phyloP scores from a whole-genome alignment of 2,888 invertebrate genomes.

The Hyppa rectilinea region DNA sequence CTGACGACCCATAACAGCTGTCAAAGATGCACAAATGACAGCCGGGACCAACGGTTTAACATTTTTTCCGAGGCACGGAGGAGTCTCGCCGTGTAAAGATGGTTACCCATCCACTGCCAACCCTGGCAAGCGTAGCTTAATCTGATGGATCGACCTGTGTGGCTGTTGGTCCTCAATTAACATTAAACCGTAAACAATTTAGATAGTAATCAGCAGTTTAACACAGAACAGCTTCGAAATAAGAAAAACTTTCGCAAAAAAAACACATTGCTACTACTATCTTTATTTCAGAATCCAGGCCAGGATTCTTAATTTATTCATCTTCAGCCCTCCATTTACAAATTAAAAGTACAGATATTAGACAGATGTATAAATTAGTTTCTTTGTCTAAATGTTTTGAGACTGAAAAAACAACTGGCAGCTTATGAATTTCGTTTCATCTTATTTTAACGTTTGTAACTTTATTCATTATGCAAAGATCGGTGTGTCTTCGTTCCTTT shows the following conservation, averaged over 20 bases:
- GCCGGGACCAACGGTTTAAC: too few relatives aligned
- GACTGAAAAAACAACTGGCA: constrained; percentile 32
- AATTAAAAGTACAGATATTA: constrained; percentile 48
- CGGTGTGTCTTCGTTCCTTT: not conserved
- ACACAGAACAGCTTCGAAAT: constrained; percentile 2
- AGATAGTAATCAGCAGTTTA: not conserved
- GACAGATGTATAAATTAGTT: constrained; percentile 53
- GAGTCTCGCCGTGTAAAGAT: too few relatives aligned
- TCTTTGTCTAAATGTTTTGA: constrained; percentile 35
- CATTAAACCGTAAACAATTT: not conserved
- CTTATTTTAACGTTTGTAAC: constrained; percentile 29
- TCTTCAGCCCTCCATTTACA: constrained; percentile 39
- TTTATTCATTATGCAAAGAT: constrained; percentile 22
- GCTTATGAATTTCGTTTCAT: constrained; percentile 41
- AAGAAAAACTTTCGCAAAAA: constrained; percentile 2
- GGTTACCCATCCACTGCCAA: too few relatives aligned
- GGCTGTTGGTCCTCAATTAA: too few relatives aligned
- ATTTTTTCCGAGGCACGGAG: too few relatives aligned
- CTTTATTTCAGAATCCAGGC: constrained; percentile 17
- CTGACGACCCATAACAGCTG: too few relatives aligned
- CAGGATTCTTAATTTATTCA: constrained; percentile 32
- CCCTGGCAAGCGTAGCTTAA: too few relatives aligned
- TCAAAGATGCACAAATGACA: too few relatives aligned
- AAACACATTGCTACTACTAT: constrained; percentile 8
- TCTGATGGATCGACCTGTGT: too few relatives aligned